Base-by-base conservation (phyloP, 2,888 invertebrate genomes). In the Eubasilissa splendida region DNA sequence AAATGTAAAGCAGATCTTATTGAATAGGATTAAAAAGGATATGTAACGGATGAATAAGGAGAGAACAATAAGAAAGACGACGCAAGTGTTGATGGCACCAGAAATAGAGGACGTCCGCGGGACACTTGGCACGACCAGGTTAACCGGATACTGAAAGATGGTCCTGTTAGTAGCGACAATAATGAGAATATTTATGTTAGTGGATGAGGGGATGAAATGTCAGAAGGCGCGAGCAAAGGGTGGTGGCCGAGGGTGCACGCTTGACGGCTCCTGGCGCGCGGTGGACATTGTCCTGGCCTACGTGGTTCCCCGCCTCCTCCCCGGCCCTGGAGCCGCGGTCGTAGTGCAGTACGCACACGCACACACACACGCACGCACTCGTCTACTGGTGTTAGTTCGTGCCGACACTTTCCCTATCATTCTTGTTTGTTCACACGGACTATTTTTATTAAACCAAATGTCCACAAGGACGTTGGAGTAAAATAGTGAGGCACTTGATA, bases 211-310 rank as follows among this genome's bases (percentile, higher is more conserved):
- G 0, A 22, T n/a, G 22, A 22, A 22, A 22, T 1, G 1, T 22
- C 22, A 22, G 0, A 22, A 22, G 22, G 22, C 22, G 22, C 1
- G 22, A 22, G 22, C 22, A 1, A 22, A 22, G 22, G 22, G 22
- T 22, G 22, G 22, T 22, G 22, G 22, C 22, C 22, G 22, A 22
- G 42, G 42, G 63, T 63, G 31, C 33, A 5, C 63, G 42, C 11
- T 68, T 68, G 68, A 68, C 14, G 50, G n/a, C 68, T 12, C 14
- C 68, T 68, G 68, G 68, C 68, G 12, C n/a, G 14, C 42, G 53
- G 52, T 58, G 80, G 11, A 75, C 75, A 22, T 80, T 80, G 80
- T 53, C 75, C 80, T 80, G 80, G 80, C 68, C 56, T 80, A 80
- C 80, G 80, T 80, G 79, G 63, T 68, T 66, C 68, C 60, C 76